phyloP scores from a whole-genome alignment of 2,797 vertebrate genomes.

The Neosilurus hyrtlii region DNA sequence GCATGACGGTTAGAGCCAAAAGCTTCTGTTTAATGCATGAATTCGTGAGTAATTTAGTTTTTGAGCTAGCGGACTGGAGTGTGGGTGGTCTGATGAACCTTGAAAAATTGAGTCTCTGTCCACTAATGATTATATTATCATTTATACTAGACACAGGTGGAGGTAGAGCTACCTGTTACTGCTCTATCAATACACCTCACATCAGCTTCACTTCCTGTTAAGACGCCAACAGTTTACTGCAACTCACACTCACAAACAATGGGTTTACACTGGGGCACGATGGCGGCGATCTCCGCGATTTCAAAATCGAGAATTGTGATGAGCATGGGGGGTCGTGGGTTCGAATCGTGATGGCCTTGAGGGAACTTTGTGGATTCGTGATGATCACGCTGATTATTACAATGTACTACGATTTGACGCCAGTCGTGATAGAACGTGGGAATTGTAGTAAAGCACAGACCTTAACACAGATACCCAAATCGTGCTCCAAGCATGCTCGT shows the following conservation, averaged over 20 bases:
- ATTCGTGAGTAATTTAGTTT: slow-evolving; percentile 26
- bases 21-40: slow-evolving; percentile 32
- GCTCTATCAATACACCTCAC: not conserved
- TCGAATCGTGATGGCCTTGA: too few relatives aligned
- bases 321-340: too few relatives aligned
- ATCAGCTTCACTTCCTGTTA: not conserved
- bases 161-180: not conserved
- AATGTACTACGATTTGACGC: too few relatives aligned
- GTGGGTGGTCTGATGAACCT: slow-evolving; percentile 4
- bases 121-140: slow-evolving; percentile 6
- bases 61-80: slow-evolving; percentile 1
- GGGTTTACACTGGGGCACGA: too few relatives aligned
- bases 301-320: too few relatives aligned
- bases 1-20: slow-evolving; percentile 1
- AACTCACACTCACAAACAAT: not conserved
- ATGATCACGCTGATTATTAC: too few relatives aligned
- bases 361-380: too few relatives aligned
- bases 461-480: too few relatives aligned
- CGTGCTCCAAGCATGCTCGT: too few relatives aligned
- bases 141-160: slow-evolving; percentile 11
- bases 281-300: too few relatives aligned
- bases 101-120: slow-evolving; percentile 21
- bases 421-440: too few relatives aligned
- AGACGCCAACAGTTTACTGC: not conserved
- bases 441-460: too few relatives aligned